phyloP scores from a whole-genome alignment of 2,113 vertebrate genomes.

The Hipposideros armiger region DNA sequence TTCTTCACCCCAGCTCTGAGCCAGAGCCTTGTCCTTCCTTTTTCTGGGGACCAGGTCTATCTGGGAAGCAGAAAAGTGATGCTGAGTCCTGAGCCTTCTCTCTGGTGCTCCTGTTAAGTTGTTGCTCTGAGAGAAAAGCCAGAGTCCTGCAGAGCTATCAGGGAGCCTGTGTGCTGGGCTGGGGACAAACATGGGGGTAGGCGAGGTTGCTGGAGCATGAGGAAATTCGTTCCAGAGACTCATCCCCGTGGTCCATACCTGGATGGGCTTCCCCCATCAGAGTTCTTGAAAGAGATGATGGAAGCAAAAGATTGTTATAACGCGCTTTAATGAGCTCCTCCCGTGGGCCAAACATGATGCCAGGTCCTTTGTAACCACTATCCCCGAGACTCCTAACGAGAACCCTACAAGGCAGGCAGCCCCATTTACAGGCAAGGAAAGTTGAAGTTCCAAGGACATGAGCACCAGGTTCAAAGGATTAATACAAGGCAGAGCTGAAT shows the following conservation, averaged over 20 bases:
- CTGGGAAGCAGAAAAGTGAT: not conserved
- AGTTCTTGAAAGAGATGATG: not conserved
- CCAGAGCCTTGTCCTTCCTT: not conserved
- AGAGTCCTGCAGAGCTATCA: not conserved
- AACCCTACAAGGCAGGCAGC: not conserved
- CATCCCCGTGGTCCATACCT: not conserved
- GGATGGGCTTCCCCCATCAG: not conserved
- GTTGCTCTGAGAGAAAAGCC: not conserved
- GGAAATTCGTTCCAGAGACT: not conserved
- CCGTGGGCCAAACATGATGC: too few relatives aligned
- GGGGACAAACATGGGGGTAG: too few relatives aligned
- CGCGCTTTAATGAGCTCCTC: not conserved
- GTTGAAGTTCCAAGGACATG: not conserved
- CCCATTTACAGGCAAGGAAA: not conserved
- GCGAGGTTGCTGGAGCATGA: not conserved
- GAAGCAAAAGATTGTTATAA: not conserved
- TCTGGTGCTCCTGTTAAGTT: not conserved
- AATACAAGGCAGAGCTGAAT: not conserved
- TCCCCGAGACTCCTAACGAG: not conserved
- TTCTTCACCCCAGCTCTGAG: not conserved
- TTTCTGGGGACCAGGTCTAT: not conserved
- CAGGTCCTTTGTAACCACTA: not conserved
- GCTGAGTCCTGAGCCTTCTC: not conserved
- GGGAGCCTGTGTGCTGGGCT: accelerated
- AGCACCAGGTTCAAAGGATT: not conserved